Evolutionary conservation across 2,797 vertebrate genomes (phyloP).

Genomic region (Hafferia zeledoni): DNA sequence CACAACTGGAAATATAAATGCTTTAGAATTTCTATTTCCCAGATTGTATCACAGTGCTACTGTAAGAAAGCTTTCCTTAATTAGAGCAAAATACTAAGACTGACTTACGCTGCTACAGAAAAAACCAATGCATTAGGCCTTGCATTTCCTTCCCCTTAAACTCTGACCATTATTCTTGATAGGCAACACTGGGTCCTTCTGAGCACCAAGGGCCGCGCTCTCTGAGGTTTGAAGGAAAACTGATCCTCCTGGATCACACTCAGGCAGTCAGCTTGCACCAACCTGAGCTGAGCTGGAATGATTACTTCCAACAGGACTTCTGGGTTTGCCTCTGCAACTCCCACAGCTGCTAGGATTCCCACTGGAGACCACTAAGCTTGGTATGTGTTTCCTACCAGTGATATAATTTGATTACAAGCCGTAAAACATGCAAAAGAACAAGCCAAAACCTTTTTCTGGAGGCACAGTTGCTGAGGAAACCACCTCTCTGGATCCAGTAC

Average conservation of each 20-base stretch:
- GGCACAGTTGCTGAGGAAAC: slow-evolving; percentile 38
- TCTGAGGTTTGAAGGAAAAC: background rate
- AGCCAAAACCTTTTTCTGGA: slow-evolving; percentile 8
- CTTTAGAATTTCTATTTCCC: background rate
- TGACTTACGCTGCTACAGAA: background rate
- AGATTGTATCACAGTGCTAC: background rate
- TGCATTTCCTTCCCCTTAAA: background rate
- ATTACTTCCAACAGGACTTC: background rate
- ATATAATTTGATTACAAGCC: background rate
- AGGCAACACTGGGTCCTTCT: background rate
- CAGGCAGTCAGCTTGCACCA: background rate
- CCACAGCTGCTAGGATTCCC: background rate
- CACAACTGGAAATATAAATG: background rate
- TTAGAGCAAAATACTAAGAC: background rate
- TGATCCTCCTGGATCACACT: background rate
- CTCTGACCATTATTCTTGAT: background rate
- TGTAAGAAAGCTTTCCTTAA: background rate
- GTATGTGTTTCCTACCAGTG: background rate
- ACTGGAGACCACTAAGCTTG: background rate
- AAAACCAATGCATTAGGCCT: background rate
- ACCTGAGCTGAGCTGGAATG: background rate
- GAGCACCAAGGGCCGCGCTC: background rate
- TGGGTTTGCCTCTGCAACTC: background rate
- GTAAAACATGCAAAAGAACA: background rate
- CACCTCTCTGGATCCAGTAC: background rate